These are phyloP conservation scores for Nettapus auritus DNA, from an alignment of 2,113 vertebrate species.

Conservation along the genomic window DNA sequence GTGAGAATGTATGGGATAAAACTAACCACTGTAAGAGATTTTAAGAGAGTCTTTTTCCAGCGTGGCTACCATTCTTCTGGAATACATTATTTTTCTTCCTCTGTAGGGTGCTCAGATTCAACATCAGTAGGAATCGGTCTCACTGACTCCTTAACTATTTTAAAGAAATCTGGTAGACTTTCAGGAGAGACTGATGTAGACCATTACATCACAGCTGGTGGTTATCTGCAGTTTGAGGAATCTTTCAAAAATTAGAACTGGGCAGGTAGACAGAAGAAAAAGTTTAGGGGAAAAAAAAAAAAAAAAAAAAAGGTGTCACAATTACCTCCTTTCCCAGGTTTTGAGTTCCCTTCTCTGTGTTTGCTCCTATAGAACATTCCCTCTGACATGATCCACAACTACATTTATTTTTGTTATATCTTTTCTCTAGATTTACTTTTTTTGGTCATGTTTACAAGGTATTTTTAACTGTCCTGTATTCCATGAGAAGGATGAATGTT, in stretches of 20 bases:
- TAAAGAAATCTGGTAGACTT: background rate
- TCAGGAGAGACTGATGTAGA: background rate
- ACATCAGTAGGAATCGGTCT: background rate
- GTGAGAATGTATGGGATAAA: background rate
- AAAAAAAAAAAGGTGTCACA: background rate
- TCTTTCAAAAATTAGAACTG: background rate
- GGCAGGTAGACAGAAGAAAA: background rate
- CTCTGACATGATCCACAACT: background rate
- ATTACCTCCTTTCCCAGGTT: background rate
- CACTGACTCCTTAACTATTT: background rate
- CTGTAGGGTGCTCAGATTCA: background rate
- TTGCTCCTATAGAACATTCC: background rate
- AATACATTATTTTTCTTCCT: background rate
- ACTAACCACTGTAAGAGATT: background rate
- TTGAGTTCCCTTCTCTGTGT: background rate
- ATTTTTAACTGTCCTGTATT: background rate
- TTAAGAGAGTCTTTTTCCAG: background rate
- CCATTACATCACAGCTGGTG: background rate
- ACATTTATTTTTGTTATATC: background rate
- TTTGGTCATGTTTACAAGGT: background rate
- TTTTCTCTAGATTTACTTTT: background rate
- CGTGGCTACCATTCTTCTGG: background rate
- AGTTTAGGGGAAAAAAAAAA: too few species aligned
- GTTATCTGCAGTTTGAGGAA: background rate
- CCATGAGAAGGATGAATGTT: background rate